Base-by-base conservation (phyloP, 2,888 invertebrate genomes). In the Cataglyphis rosenhaueri region DNA sequence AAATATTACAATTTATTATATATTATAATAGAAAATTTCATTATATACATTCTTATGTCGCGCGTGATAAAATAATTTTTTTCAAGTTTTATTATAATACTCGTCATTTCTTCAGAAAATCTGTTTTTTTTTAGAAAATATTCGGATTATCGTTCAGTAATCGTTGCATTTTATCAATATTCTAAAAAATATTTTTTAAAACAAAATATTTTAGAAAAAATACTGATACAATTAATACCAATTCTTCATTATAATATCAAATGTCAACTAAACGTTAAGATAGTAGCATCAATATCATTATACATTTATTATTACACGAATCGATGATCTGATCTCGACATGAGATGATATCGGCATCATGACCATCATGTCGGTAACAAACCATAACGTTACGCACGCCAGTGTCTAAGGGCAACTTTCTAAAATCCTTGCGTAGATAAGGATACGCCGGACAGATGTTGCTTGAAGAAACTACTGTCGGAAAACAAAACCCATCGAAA, bases 401-500 rank as follows among this genome's bases (percentile, higher is more conserved):
- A 44, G 8, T 48, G 18, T 61, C 61, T 25, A 52, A 48, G 62
- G 25, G 52, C 52, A 57, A 78, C 35, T 52, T 52, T 32, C 61
- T 64, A 62, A 68, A 86, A 85, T 81, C 84, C 65, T 84, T 83
- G 35, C 61, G 57, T 41, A 84, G 85, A 85, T 85, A 85, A 84
- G 64, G 10, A 75, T 62, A 1, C n/a, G n/a, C 21, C 6, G 38
- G 32, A 74, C 86, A 86, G 85, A 86, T 86, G 83, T 81, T 57
- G 61, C 21, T 21, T 35, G 75, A 41, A 10, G 48, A 83, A 52
- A 52, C 68, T 74, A 74, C 71, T 64, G 78, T 75, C 61, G 61
- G 21, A 12, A 64, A 75, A 66, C 64, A 52, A 66, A 86, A 82
- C 75, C 81, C 81, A 76, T 64, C 79, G 74, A 85, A 82, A 82